Evolutionary conservation across 2,888 invertebrate species (phyloP).

Genomic region (Eretmocerus hayati): DNA sequence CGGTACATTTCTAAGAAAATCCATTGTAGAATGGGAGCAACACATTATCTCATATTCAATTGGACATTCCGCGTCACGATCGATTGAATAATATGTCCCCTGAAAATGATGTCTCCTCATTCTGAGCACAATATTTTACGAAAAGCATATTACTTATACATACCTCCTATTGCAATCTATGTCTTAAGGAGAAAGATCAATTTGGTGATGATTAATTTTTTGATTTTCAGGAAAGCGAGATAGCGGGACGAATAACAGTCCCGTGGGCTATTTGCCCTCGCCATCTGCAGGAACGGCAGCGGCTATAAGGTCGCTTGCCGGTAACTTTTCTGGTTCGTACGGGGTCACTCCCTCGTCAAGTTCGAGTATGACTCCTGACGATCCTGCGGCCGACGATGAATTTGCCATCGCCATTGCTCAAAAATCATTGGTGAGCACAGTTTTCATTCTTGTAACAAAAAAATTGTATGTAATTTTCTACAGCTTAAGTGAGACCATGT

Average conservation of each 20-base stretch:
- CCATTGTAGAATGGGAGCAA: too few relatives aligned
- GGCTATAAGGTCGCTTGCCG: constrained; percentile 8
- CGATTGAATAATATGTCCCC: too few relatives aligned
- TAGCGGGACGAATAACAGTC: constrained; percentile 28
- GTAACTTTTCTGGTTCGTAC: constrained; percentile 12
- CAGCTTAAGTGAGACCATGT: neutral
- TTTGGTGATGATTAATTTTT: too few relatives aligned
- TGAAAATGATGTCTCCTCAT: too few relatives aligned
- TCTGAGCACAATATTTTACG: too few relatives aligned
- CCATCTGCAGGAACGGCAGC: constrained; percentile 24
- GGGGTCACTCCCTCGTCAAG: constrained; percentile 12
- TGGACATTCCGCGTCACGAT: too few relatives aligned
- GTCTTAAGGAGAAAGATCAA: too few relatives aligned
- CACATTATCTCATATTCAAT: too few relatives aligned
- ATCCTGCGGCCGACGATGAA: constrained; percentile 36
- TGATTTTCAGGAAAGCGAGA: constrained; percentile 34
- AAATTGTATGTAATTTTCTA: neutral
- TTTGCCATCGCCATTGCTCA: constrained; percentile 32
- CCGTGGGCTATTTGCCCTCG: constrained; percentile 25
- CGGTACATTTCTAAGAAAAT: too few relatives aligned
- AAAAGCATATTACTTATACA: too few relatives aligned
- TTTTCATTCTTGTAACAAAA: neutral
- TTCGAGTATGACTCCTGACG: constrained; percentile 36
- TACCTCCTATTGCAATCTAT: too few relatives aligned
- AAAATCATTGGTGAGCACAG: constrained; percentile 31